These are phyloP conservation scores for Diadophis punctatus DNA, from an alignment of 2,113 vertebrate genomes.

Conservation along the genomic window DNA sequence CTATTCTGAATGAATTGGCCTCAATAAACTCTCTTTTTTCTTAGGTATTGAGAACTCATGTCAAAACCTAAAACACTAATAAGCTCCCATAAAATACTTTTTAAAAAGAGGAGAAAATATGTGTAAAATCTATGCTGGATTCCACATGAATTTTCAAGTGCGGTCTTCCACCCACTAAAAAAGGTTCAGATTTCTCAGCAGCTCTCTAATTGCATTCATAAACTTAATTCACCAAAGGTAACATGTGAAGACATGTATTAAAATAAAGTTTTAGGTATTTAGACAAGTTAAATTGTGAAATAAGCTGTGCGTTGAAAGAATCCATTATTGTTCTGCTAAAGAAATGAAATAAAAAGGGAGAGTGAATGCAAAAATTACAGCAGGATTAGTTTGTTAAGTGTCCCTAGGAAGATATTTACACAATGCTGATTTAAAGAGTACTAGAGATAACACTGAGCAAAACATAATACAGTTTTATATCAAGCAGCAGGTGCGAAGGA, in stretches of 20 bases:
- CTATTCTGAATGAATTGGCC: slow-evolving; percentile 19
- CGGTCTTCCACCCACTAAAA: neutral
- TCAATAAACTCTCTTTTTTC: slow-evolving; percentile 16
- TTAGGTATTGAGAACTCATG: slow-evolving; percentile 6
- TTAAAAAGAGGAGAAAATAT: neutral
- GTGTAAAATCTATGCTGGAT: neutral
- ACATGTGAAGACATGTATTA: neutral
- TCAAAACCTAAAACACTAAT: neutral
- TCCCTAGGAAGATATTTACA: neutral
- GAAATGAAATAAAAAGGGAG: neutral
- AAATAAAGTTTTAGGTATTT: neutral
- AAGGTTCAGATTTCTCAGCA: neutral
- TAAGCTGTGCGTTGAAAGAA: neutral
- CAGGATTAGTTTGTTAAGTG: neutral
- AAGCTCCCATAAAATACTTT: neutral
- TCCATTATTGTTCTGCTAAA: slow-evolving; percentile 3
- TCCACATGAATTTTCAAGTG: neutral
- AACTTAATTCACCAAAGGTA: neutral
- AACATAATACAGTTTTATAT: neutral
- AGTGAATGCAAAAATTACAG: neutral
- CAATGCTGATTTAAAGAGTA: neutral
- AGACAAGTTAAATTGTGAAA: neutral
- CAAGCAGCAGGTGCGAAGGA: neutral
- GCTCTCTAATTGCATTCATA: slow-evolving; percentile 6
- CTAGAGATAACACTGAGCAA: neutral